Percentiles rank a stretch among this genome's conserved stretches.
Conservation (phyloP, 1,140 invertebrate species). For the Theocolax elegans region DNA sequence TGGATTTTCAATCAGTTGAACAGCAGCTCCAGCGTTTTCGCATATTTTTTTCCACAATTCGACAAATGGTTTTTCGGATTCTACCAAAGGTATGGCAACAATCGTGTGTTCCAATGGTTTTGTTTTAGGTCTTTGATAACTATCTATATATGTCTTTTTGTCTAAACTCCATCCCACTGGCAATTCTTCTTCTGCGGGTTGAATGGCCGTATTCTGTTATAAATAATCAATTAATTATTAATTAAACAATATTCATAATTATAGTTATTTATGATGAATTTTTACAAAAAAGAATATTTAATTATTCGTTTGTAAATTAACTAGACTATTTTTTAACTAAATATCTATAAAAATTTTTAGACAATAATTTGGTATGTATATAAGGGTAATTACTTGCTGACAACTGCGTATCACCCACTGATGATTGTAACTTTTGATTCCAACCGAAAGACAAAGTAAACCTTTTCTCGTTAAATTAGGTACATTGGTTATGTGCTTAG, state of each 20-base stretch:
- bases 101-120: constrained; percentile 68
- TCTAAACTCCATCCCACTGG: constrained; percentile 70
- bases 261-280: neutral
- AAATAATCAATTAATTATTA: neutral
- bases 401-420: constrained; percentile 72
- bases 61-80: constrained; percentile 65
- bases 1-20: constrained; percentile 60
- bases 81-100: constrained; percentile 65
- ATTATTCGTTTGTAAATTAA: too few relatives aligned
- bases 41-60: constrained; percentile 71
- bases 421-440: constrained; percentile 67
- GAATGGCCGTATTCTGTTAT: constrained; percentile 56
- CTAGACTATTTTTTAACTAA: too few relatives aligned
- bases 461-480: constrained; percentile 72
- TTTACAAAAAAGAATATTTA: too few relatives aligned
- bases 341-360: too few relatives aligned
- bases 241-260: constrained; percentile 5
- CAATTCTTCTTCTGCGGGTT: constrained; percentile 62
- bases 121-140: constrained; percentile 61
- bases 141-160: constrained; percentile 65
- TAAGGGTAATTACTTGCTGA: constrained; percentile 56
- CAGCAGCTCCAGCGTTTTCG: constrained; percentile 70
- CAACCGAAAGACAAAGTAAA: constrained; percentile 69
- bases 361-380: too few relatives aligned
- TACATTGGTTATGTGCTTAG: constrained; percentile 70